Conservation (phyloP, 1,140 invertebrate genomes). For the Papilio aristodemus region DNA sequence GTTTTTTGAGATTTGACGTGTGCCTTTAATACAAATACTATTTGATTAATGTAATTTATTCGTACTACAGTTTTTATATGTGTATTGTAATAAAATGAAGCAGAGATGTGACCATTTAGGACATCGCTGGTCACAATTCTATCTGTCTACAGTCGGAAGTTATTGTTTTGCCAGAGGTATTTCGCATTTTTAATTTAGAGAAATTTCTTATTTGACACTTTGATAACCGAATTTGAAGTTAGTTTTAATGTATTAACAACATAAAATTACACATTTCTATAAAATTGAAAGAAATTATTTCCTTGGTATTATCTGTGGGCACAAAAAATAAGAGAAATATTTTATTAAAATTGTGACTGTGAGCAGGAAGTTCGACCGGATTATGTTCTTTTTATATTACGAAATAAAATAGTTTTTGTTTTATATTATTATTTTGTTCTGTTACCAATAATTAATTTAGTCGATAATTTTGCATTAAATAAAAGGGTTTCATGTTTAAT, state of each 20-base stretch:
- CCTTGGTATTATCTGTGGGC: background rate
- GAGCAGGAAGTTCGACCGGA: background rate
- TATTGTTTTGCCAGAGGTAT: too few species aligned
- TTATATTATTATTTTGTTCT: constrained; percentile 27
- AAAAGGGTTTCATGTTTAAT: constrained; percentile 37
- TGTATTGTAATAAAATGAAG: background rate
- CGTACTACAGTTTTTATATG: background rate
- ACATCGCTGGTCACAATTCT: too few species aligned
- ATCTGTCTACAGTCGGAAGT: too few species aligned
- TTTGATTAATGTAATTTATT: background rate
- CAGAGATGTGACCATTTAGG: too few species aligned
- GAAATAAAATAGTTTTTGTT: constrained; percentile 13
- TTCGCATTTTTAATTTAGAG: too few species aligned
- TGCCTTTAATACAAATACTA: constrained; percentile 11
- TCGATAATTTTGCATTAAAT: constrained; percentile 32
- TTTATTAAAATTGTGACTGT: constrained; percentile 2
- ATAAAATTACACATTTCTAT: background rate
- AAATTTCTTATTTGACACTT: too few species aligned
- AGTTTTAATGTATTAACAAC: background rate
- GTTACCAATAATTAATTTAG: constrained; percentile 31
- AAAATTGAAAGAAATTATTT: constrained; percentile 5
- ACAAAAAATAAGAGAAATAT: background rate
- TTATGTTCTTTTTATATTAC: constrained; percentile 9
- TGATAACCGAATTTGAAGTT: too few species aligned
- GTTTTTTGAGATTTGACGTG: constrained; percentile 15